Percentiles rank a stretch among this genome's conserved stretches.
Evolutionary conservation across 2,113 vertebrate genomes (phyloP).

Genomic region (Haplochromis burtoni): DNA sequence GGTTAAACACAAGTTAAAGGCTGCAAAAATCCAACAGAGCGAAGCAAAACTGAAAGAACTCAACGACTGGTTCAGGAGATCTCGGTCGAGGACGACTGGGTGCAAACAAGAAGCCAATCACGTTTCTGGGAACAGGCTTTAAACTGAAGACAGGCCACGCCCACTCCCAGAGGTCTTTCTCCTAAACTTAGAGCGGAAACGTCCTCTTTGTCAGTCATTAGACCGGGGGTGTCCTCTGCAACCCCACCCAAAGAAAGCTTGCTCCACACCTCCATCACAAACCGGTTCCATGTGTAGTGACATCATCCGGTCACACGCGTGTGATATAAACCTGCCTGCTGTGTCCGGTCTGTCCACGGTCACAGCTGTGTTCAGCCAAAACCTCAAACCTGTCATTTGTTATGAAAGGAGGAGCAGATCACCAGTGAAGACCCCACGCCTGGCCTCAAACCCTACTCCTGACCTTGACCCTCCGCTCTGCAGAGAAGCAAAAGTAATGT

Average conservation of each 20-base stretch:
- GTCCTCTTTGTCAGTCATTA: neutral
- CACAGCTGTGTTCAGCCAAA: neutral
- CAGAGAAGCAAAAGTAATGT: neutral
- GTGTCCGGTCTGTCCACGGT: neutral
- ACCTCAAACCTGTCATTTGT: neutral
- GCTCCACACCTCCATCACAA: neutral
- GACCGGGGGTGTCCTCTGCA: neutral
- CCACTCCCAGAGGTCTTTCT: neutral
- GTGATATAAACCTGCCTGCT: neutral
- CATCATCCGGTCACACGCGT: neutral
- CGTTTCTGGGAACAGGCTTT: neutral
- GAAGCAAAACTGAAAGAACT: neutral
- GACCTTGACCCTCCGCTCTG: neutral
- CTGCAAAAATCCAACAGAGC: neutral
- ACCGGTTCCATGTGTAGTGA: neutral
- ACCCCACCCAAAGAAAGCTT: neutral
- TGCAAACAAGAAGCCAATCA: neutral
- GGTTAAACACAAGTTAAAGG: neutral
- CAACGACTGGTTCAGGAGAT: neutral
- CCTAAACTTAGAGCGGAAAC: neutral
- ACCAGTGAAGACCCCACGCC: fast-evolving
- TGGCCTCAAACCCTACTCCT: fast-evolving
- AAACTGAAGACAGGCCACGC: neutral
- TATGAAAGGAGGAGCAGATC: neutral
- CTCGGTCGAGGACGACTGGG: fast-evolving